Evolutionary conservation across 2,797 vertebrate species (phyloP).

Genomic region (Pelobates cultripes): DNA sequence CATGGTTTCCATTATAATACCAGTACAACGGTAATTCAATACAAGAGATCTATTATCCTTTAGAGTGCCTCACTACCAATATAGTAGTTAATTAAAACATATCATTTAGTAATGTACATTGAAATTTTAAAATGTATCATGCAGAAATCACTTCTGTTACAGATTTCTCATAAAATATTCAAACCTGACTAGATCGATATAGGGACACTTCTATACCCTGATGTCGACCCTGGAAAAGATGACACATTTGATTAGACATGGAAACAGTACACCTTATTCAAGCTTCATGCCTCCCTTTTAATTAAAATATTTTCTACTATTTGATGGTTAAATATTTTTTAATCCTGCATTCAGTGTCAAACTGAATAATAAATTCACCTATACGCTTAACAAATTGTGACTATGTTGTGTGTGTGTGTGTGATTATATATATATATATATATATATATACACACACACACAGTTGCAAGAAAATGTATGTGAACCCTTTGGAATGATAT

Average conservation of each 20-base stretch:
- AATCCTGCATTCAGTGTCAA: conserved; percentile 13
- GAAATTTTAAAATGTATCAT: conserved; percentile 29
- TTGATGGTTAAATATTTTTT: neutral
- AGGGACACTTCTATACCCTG: conserved; percentile 53
- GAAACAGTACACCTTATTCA: conserved; percentile 4
- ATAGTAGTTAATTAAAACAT: neutral
- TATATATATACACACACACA: no score
- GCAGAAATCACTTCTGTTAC: conserved; percentile 48
- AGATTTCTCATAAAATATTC: conserved; percentile 53
- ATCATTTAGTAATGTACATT: conserved; percentile 31
- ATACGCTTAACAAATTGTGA: no score
- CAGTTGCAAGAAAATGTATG: no score
- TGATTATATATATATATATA: no score
- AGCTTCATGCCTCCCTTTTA: neutral
- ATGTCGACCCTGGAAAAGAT: conserved; percentile 54
- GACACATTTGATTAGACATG: conserved; percentile 49
- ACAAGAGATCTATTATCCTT: neutral
- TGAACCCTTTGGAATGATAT: no score
- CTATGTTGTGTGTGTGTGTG: no score
- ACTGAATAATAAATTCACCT: neutral
- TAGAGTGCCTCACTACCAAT: neutral
- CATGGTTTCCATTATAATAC: no score
- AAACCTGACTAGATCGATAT: conserved; percentile 55
- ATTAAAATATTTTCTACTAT: no score
- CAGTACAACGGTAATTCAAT: neutral